phyloP scores from a whole-genome alignment of 2,888 invertebrate genomes.

The Cryptus armator region DNA sequence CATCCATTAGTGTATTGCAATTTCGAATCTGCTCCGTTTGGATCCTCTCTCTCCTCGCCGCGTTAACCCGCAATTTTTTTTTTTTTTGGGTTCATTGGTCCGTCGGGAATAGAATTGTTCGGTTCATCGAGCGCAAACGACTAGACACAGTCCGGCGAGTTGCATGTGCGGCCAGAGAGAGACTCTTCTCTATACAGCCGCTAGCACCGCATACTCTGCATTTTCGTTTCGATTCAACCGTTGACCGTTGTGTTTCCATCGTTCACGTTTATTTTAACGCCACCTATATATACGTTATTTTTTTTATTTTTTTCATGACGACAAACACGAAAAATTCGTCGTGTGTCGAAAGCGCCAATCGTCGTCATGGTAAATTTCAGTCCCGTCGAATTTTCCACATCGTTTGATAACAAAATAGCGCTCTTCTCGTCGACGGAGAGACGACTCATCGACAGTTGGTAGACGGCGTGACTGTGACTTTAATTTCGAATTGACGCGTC shows the following conservation, averaged over 20 bases:
- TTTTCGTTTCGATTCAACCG: slow-evolving; percentile 18
- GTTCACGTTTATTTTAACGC: slow-evolving; percentile 34
- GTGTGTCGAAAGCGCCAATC: slow-evolving; percentile 13
- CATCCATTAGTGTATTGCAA: background rate
- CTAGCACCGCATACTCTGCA: background rate
- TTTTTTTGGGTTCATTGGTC: slow-evolving; percentile 36
- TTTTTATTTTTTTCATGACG: background rate
- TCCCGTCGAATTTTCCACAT: background rate
- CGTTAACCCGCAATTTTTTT: slow-evolving; percentile 19
- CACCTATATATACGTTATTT: background rate
- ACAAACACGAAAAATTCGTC: slow-evolving; percentile 8
- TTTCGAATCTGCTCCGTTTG: slow-evolving; percentile 16
- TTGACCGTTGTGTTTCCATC: slow-evolving; percentile 20
- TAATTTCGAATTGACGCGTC: no score
- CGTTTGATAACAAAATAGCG: background rate
- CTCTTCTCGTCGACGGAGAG: background rate
- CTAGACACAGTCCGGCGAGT: background rate
- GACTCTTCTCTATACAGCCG: background rate
- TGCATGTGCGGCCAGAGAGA: background rate
- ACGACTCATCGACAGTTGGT: slow-evolving; percentile 2
- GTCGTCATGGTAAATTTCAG: slow-evolving; percentile 15
- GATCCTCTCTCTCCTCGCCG: background rate
- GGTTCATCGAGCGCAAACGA: slow-evolving; percentile 61
- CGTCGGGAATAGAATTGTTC: slow-evolving; percentile 57
- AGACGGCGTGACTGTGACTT: background rate